Conservation (phyloP, 1,140 invertebrate genomes). For the Diachasmimorpha longicaudata region DNA sequence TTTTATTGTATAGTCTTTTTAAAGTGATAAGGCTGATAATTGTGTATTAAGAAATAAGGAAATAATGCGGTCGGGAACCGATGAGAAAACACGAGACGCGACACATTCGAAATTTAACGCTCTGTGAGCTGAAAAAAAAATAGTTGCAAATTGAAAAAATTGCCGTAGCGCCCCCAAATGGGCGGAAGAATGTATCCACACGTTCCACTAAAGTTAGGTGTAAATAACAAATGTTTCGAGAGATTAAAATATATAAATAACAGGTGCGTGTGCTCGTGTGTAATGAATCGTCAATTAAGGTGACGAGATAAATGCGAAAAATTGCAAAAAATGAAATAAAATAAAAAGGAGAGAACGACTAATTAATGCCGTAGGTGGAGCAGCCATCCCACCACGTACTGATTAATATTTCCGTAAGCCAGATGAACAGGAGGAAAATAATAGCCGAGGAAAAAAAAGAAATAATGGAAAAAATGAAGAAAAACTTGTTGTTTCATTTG, state of each 20-base stretch:
- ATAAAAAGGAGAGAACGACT: constrained; percentile 25
- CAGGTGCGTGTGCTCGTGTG: background rate
- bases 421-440: constrained; percentile 35
- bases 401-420: constrained; percentile 54
- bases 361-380: constrained; percentile 58
- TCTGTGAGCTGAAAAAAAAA: constrained; percentile 17
- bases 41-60: constrained; percentile 45
- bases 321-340: constrained; percentile 20
- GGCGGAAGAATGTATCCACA: background rate
- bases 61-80: constrained; percentile 9
- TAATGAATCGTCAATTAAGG: background rate
- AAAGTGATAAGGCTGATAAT: constrained; percentile 56
- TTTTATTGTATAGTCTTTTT: constrained; percentile 21
- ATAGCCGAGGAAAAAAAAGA: background rate
- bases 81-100: background rate
- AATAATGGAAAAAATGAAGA: constrained; percentile 18
- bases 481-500: constrained; percentile 63
- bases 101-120: constrained; percentile 20
- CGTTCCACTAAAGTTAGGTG: constrained; percentile 5
- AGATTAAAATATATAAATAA: background rate
- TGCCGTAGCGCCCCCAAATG: background rate
- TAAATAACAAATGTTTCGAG: constrained; percentile 22
- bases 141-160: background rate
- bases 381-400: constrained; percentile 64
- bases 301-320: background rate